These are phyloP conservation scores for Pseudorhiza aurosa DNA, from an alignment of 30 jellyfish, hydroid and myxozoan species.

Conservation along the genomic window DNA sequence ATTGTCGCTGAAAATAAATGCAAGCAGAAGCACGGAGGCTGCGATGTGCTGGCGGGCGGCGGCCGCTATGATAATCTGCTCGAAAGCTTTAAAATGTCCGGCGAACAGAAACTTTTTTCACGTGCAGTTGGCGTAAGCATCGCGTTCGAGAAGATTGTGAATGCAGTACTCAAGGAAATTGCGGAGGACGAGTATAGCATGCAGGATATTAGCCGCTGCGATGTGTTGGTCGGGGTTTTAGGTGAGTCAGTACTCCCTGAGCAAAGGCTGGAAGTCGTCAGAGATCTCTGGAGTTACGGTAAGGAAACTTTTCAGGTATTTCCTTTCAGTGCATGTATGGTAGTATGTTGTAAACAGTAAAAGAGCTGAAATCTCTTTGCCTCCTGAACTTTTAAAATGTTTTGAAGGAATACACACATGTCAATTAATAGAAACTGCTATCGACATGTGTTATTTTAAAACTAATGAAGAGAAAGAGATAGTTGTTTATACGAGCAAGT, in stretches of 20 bases:
- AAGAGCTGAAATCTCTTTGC: no score
- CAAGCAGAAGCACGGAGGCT: conserved; percentile 75
- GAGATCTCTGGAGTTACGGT: conserved; percentile 79
- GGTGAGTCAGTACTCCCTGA: conserved; percentile 55
- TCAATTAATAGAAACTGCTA: no score
- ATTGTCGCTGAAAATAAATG: conserved; percentile 83
- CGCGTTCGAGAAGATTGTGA: conserved; percentile 84
- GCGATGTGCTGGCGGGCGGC: conserved; percentile 90
- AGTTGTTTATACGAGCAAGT: no score
- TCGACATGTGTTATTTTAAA: no score
- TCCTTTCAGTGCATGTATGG: neutral
- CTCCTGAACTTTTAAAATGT: no score
- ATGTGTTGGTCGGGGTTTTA: conserved; percentile 60
- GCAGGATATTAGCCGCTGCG: conserved; percentile 45
- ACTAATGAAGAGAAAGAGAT: no score
- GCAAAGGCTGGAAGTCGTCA: conserved; percentile 44
- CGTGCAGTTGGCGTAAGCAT: conserved; percentile 87
- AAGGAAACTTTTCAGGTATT: neutral
- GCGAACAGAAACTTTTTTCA: conserved; percentile 62
- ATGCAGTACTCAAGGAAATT: conserved; percentile 31
- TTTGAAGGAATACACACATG: no score
- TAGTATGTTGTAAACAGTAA: neutral
- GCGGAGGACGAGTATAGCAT: conserved; percentile 37
- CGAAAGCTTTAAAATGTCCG: conserved; percentile 48
- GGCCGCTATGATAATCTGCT: conserved; percentile 82